These are phyloP conservation scores for Pungitius pungitius DNA, from an alignment of 2,113 vertebrate genomes.

Conservation along the genomic window DNA sequence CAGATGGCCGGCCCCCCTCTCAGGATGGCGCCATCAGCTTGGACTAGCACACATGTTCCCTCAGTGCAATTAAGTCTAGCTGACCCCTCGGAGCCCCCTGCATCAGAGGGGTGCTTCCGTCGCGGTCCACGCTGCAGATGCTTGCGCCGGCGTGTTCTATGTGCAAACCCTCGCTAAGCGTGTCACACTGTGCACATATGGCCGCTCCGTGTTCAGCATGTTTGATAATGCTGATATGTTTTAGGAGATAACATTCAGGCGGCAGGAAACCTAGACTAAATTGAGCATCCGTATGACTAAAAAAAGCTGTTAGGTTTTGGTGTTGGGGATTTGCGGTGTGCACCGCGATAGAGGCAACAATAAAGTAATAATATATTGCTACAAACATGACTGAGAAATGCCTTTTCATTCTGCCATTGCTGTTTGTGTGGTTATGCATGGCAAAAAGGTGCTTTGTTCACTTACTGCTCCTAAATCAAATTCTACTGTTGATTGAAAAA, in stretches of 20 bases:
- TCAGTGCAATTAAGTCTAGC: constrained; percentile 77
- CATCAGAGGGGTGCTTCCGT: constrained; percentile 74
- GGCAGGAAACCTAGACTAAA: constrained; percentile 58
- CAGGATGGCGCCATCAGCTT: constrained; percentile 60
- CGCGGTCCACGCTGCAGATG: constrained; percentile 71
- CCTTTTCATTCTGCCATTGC: constrained; percentile 35
- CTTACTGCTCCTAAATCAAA: constrained; percentile 66
- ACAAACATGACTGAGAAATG: constrained; percentile 33
- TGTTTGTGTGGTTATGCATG: constrained; percentile 50
- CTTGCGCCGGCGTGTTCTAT: constrained; percentile 47
- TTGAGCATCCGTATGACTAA: constrained; percentile 60
- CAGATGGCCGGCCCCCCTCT: constrained; percentile 73
- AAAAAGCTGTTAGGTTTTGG: constrained; percentile 57
- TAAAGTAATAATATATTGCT: constrained; percentile 39
- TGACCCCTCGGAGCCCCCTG: constrained; percentile 74
- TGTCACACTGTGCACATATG: constrained; percentile 77
- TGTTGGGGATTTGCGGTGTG: constrained; percentile 23
- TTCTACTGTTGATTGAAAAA: constrained; percentile 65
- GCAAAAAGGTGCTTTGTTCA: constrained; percentile 53
- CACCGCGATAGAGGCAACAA: constrained; percentile 17
- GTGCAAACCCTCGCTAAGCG: constrained; percentile 46
- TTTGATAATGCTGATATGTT: constrained; percentile 66
- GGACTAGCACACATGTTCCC: constrained; percentile 74
- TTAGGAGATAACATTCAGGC: constrained; percentile 52
- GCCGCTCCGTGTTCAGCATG: constrained; percentile 68